Percentiles rank a stretch among this genome's conserved stretches.
Conservation (phyloP, 2,888 invertebrate genomes). For the Brassicogethes aeneus region DNA sequence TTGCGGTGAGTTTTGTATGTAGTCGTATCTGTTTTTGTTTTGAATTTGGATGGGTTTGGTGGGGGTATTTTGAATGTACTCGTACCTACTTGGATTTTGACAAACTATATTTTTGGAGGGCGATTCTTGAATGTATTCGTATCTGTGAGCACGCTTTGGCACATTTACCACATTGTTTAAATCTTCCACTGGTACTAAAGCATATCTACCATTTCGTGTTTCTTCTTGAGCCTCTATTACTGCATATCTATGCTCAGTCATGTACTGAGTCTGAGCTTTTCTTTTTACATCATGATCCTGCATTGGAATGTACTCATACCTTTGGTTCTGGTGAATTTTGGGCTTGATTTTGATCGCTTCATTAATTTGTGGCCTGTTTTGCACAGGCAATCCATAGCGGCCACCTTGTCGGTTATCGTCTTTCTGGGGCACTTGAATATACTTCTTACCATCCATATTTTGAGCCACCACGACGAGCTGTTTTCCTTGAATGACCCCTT, state of each 20-base stretch:
- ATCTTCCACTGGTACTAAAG: conserved; percentile 31
- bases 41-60: conserved; percentile 1
- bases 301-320: conserved; percentile 50
- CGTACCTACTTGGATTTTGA: conserved; percentile 20
- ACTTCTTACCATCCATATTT: conserved; percentile 24
- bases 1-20: conserved; percentile 15
- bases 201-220: conserved; percentile 26
- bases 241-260: conserved; percentile 45
- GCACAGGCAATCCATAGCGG: conserved; percentile 43
- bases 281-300: conserved; percentile 41
- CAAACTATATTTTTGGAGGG: conserved; percentile 9
- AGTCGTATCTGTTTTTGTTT: conserved; percentile 16
- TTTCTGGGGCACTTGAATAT: conserved; percentile 28
- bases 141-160: conserved; percentile 16
- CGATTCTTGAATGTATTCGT: conserved; percentile 26
- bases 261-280: conserved; percentile 42
- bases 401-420: conserved; percentile 39
- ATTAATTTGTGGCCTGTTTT: conserved; percentile 33
- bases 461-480: conserved; percentile 39
- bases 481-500: conserved; percentile 34
- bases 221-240: conserved; percentile 59
- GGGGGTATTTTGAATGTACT: conserved; percentile 17
- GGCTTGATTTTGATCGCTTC: conserved; percentile 30
- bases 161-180: conserved; percentile 14
- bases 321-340: conserved; percentile 19